Base-by-base conservation (phyloP, 1,140 invertebrate genomes). In the Drosophila pachea region DNA sequence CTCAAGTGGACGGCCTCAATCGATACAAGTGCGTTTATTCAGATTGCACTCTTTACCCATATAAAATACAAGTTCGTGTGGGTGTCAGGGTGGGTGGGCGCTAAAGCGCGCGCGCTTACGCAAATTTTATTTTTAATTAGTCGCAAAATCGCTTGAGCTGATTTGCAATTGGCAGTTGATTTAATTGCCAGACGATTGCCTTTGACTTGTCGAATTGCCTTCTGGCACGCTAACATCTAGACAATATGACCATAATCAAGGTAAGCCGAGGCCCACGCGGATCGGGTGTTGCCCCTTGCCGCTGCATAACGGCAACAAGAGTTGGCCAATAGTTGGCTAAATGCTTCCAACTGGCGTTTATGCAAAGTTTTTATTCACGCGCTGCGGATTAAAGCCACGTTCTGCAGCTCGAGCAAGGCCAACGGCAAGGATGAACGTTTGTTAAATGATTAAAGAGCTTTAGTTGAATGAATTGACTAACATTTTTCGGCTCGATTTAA, bases 181-280 rank as follows among this genome's bases (percentile, higher is more conserved):
- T 78, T 83, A 83, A 83, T 83, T 83, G 79, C 81, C 73, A 67
- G 58, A 65, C 78, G 76, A 79, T 84, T 76, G 79, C 73, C 54
- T 83, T 75, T 77, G 74, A 74, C 78, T 35, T 40, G 65, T 66
- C 50, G 50, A 83, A 83, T 79, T 84, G 79, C 76, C 63, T 74
- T 79, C 64, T 70, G 79, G 60, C 79, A 84, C 79, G 79, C 73
- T 59, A 83, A n/a, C 22, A 22, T 22, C 49, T 49, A 63, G 58
- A 31, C 7, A 59, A 59, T 59, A n/a, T 35, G 16, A 43, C 58
- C 22, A 61, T 40, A 47, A 31, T 8, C 65, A 63, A 63, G 48
- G 54, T 52, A 60, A 59, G 47, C 54, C 52, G 4, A 38, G 38
- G 16, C 16, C 36, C 58, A 53, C 59, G 65, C 36, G 56, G 35